A percentile compares a stretch with the other conserved stretches of the same genome.
Conservation (phyloP, 2,888 invertebrate genomes). For the Drosophila borborema region DNA sequence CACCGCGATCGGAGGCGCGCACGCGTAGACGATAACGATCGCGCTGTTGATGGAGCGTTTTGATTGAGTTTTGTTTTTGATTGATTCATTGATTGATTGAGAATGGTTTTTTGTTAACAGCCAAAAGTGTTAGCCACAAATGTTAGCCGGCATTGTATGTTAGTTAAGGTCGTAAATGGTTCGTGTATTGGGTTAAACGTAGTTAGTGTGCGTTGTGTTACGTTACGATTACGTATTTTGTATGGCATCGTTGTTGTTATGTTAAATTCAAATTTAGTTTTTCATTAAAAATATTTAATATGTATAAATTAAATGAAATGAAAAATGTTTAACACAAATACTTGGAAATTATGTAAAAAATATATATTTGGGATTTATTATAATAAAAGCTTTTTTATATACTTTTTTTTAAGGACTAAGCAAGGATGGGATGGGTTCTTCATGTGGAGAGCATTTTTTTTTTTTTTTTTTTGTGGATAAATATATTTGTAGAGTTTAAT, state of each 20-base stretch:
- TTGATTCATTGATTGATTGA: conserved; percentile 28
- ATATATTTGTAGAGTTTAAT: conserved; percentile 11
- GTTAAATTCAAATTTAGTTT: conserved; percentile 41
- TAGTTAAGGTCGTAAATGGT: conserved; percentile 47
- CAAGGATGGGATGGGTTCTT: conserved; percentile 22
- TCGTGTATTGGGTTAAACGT: conserved; percentile 59
- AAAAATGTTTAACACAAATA: conserved; percentile 23
- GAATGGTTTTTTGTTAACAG: conserved; percentile 35
- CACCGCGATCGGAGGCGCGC: conserved; percentile 98
- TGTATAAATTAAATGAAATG: conserved; percentile 47
- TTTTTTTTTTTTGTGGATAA: neutral
- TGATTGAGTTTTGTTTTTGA: conserved; percentile 20
- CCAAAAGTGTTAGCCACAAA: conserved; percentile 20
- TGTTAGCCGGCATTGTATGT: conserved; percentile 43
- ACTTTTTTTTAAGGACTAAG: conserved; percentile 29
- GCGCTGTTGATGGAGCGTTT: conserved; percentile 87
- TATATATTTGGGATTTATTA: conserved; percentile 6
- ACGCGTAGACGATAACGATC: conserved; percentile 98
- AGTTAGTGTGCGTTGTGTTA: conserved; percentile 33
- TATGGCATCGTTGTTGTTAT: conserved; percentile 67
- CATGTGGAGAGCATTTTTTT: neutral
- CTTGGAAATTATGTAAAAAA: conserved; percentile 6
- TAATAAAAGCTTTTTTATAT: conserved; percentile 24
- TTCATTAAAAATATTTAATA: conserved; percentile 41
- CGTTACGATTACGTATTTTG: conserved; percentile 70